Evolutionary conservation across 2,113 vertebrate genomes (phyloP).

Genomic region (Thomomys bottae): DNA sequence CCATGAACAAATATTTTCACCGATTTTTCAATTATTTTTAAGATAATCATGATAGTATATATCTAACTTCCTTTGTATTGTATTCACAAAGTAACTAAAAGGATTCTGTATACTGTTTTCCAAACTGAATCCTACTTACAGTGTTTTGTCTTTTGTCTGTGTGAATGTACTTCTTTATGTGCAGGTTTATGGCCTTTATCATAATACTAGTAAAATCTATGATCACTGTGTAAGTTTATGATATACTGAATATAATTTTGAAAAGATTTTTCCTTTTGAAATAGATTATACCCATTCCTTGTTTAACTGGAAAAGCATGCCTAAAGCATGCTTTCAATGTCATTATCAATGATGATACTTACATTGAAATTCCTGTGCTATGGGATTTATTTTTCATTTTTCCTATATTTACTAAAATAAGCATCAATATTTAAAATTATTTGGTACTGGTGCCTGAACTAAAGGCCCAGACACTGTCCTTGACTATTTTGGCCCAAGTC

Average conservation of each 20-base stretch:
- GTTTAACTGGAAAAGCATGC: not conserved
- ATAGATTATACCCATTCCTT: not conserved
- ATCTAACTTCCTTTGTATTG: not conserved
- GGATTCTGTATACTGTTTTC: not conserved
- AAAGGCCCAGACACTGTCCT: too few species aligned
- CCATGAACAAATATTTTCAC: too few species aligned
- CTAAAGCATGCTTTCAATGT: not conserved
- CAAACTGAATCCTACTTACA: not conserved
- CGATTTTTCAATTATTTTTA: not conserved
- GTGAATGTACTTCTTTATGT: not conserved
- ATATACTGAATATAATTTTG: conserved; percentile 12
- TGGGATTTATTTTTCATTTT: not conserved
- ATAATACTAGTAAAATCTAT: not conserved
- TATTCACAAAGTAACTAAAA: not conserved
- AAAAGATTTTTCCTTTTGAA: not conserved
- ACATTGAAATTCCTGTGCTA: not conserved
- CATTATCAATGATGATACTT: not conserved
- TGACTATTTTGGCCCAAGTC: too few species aligned
- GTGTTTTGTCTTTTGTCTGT: not conserved
- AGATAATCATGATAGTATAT: not conserved
- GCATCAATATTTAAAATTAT: not conserved
- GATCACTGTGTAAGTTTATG: not conserved
- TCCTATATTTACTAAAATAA: not conserved
- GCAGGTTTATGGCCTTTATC: not conserved
- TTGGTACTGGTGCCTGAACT: too few species aligned